Evolutionary conservation across 2,113 vertebrate genomes (phyloP).

Genomic region (Oncorhynchus masou): DNA sequence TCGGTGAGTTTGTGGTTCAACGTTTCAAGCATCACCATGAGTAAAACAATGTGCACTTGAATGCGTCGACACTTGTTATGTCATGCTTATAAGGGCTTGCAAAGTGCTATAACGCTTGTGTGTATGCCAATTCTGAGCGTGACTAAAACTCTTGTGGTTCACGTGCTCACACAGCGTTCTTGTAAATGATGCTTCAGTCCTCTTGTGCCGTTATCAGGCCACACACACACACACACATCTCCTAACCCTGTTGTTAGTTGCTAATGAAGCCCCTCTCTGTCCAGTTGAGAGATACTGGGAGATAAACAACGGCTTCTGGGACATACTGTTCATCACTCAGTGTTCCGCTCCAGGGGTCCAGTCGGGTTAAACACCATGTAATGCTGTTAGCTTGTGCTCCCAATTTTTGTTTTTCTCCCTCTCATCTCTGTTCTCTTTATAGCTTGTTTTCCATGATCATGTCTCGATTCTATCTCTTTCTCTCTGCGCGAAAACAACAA

Average conservation of each 20-base stretch:
- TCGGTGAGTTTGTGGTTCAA: not conserved
- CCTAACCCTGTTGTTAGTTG: not conserved
- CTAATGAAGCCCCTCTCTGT: not conserved
- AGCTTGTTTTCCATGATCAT: not conserved
- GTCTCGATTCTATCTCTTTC: not conserved
- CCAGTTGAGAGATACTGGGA: conserved; percentile 5
- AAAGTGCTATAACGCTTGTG: not conserved
- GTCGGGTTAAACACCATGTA: too few species aligned
- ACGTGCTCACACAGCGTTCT: not conserved
- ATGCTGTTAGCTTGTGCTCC: not conserved
- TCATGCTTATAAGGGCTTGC: not conserved
- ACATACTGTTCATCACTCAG: conserved; percentile 11
- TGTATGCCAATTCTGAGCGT: not conserved
- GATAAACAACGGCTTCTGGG: conserved; percentile 22
- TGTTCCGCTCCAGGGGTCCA: not conserved
- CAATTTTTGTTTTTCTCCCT: too few species aligned
- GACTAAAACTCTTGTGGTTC: not conserved
- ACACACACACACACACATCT: not conserved
- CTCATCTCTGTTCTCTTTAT: too few species aligned
- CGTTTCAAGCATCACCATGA: not conserved
- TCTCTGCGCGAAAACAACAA: not conserved
- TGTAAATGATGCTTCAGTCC: not conserved
- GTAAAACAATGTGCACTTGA: too few species aligned
- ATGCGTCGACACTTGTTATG: too few species aligned
- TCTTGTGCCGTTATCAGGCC: not conserved